phyloP scores from a whole-genome alignment of 2,888 invertebrate genomes.

The Diogma glabrata region DNA sequence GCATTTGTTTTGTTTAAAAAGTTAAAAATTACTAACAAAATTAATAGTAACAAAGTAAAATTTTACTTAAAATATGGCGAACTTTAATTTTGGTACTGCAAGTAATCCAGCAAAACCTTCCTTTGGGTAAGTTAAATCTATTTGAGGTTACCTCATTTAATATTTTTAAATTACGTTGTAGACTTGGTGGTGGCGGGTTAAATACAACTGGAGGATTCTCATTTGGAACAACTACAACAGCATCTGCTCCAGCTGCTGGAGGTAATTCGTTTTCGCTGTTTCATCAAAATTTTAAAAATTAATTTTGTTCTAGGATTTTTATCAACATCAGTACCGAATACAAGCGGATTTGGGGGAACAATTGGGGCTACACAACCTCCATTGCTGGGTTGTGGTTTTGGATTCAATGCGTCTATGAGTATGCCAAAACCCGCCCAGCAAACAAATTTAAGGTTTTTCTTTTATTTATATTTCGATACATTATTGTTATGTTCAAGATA shows the following conservation, averaged over 20 bases:
- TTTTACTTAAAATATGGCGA: neutral
- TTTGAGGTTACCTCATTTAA: neutral
- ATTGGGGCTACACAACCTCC: neutral
- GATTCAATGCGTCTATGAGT: too few species aligned
- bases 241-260: neutral
- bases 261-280: too few species aligned
- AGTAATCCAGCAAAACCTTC: neutral
- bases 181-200: neutral
- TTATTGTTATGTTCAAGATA: too few species aligned
- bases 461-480: too few species aligned
- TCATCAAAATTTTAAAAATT: too few species aligned
- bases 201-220: conserved; percentile 15
- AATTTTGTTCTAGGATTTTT: conserved; percentile 1
- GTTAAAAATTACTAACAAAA: too few species aligned
- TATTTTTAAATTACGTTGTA: neutral
- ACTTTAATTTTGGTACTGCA: neutral
- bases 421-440: too few species aligned
- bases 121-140: conserved; percentile 2
- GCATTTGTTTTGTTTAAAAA: too few species aligned
- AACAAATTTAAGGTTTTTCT: too few species aligned
- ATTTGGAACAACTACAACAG: conserved; percentile 20
- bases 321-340: neutral
- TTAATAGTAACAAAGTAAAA: too few species aligned
- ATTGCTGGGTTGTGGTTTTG: neutral
- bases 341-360: conserved; percentile 2